Evolutionary conservation across 2,888 invertebrate genomes (phyloP), one percentile per base, ranked within the genome.

Genomic region (Metalampra italica): DNA sequence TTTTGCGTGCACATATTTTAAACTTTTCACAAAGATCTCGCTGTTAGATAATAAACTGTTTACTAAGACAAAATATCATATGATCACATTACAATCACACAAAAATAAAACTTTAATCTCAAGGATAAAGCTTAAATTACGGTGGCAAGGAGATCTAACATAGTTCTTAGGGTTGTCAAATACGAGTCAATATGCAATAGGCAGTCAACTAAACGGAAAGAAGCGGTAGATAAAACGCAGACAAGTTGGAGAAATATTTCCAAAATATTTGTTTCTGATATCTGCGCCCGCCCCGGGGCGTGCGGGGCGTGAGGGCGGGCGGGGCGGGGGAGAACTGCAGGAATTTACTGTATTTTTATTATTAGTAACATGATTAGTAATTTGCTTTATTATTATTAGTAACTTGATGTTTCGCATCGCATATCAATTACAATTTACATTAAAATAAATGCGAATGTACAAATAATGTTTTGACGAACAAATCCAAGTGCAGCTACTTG

Each of bases 211-310:
- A 82, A 88, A 84, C 85, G 84, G 84, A 81, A 86, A 87, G 85
- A 71, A 85, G 85, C 86, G 82, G 86, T 79, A 81, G 87, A 87
- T 88, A 84, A 87, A 87, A 86, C 69, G 76, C 79, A 81, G 82
- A 82, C 85, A 85, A 86, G 85, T 87, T 82, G 79, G 78, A 85
- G 87, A 89, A 88, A 89, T 87, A 88, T 88, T 89, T 87, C 80
- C 84, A 84, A 88, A 89, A 89, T 88, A 89, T 89, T 89, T 88
- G 84, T 88, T 75, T 80, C 82, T 72, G 76, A 78, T 62, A 70
- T 77, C 75, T 3, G 74, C 68, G 71, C 64, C 75, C 71, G 76
- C 75, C 78, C 66, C 61, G 68, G 71, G 75, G 75, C 69, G 72
- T 71, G 64, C 59, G 55, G 75, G 68, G 72, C 71, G 64, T 59